Evolutionary conservation across 2,797 vertebrate genomes (phyloP).

Genomic region (Rhynchonycteris naso): DNA sequence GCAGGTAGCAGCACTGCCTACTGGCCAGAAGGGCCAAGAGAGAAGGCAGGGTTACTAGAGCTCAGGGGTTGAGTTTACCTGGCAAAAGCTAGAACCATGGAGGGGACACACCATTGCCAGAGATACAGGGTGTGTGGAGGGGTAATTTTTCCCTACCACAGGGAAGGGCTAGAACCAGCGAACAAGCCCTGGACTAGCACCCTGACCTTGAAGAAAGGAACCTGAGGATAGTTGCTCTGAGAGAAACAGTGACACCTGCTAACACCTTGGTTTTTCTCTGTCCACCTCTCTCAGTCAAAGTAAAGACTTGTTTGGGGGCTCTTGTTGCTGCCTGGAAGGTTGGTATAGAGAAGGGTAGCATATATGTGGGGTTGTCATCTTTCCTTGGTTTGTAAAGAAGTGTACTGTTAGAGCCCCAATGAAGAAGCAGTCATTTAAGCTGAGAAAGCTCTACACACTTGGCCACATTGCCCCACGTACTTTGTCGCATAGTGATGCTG

Average conservation of each 20-base stretch:
- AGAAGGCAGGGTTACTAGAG: not conserved
- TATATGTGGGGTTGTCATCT: not conserved
- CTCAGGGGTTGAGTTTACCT: not conserved
- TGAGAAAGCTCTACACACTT: not conserved
- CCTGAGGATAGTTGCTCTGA: not conserved
- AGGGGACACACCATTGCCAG: not conserved
- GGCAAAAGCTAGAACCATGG: not conserved
- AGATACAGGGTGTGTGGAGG: not conserved
- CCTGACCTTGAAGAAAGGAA: not conserved
- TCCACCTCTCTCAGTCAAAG: not conserved
- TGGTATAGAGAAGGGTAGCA: not conserved
- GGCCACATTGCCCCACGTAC: not conserved
- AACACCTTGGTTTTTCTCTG: not conserved
- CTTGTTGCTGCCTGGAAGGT: not conserved
- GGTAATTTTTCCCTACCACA: not conserved
- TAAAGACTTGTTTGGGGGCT: not conserved
- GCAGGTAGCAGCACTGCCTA: not conserved
- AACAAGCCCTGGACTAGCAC: not conserved
- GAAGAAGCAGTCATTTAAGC: not conserved
- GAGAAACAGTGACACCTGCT: not conserved
- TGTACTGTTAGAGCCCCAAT: not conserved
- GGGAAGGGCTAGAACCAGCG: not conserved
- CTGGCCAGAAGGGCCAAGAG: not conserved
- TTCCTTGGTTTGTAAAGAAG: not conserved
- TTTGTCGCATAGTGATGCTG: not conserved